Percentiles rank a stretch among this genome's conserved stretches.
phyloP scores from a whole-genome alignment of 2,113 vertebrate species.

The Spea bombifrons region DNA sequence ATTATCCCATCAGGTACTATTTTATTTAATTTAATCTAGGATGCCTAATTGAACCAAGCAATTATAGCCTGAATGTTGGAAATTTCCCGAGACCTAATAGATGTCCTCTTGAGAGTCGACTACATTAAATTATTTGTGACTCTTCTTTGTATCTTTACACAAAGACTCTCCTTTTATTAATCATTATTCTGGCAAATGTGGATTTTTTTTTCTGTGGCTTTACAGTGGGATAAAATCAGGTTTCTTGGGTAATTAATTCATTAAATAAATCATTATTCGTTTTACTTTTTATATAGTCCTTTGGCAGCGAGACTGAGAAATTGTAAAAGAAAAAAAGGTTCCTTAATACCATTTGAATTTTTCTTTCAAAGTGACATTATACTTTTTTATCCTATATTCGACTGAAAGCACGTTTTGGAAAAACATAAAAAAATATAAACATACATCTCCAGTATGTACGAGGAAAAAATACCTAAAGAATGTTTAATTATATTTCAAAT shows the following conservation, averaged over 20 bases:
- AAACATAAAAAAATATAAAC: too few species aligned
- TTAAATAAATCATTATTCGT: background rate
- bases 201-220: background rate
- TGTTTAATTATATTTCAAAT: too few species aligned
- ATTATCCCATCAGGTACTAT: constrained; percentile 48
- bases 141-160: background rate
- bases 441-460: too few species aligned
- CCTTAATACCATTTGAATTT: too few species aligned
- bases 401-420: too few species aligned
- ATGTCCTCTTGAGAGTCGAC: constrained; percentile 3
- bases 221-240: background rate
- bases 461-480: too few species aligned
- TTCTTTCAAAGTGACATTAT: too few species aligned
- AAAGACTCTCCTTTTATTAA: background rate
- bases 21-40: constrained; percentile 45
- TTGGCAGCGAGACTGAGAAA: too few species aligned
- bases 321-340: too few species aligned
- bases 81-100: constrained; percentile 34
- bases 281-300: too few species aligned
- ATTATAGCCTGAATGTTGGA: constrained; percentile 37
- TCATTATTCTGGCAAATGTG: background rate
- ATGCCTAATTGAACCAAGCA: constrained; percentile 38
- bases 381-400: too few species aligned
- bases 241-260: background rate
- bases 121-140: background rate